Base-by-base conservation (phyloP, 2,113 vertebrate species). In the Salvelinus fontinalis region DNA sequence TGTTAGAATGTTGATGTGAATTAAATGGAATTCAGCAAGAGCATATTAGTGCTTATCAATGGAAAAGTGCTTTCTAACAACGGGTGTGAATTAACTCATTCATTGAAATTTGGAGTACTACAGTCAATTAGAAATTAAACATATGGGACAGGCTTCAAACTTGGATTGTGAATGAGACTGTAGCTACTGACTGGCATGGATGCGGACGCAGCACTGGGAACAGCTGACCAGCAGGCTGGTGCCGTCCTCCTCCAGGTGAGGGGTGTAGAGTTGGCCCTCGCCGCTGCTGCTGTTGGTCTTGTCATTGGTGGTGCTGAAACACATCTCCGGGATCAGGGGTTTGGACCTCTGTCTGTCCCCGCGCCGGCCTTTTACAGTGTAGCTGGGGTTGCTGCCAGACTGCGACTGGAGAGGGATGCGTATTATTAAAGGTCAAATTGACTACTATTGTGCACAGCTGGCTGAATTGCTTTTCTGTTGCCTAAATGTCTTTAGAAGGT, bases 301-400 rank as follows among this genome's bases (percentile, higher is more conserved):
- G 51, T 54, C 51, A 54, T 18, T 54, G 31, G 95, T 95, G 0
- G 95, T 93, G 85, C 96, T 96, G 84, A 99, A 99, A 78, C 98
- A 99, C 97, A 99, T 97, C 89, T 99, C 98, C 20, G 98, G 97
- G 88, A 99, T 97, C 71, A 99, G 89, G 0, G 97, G 98, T 84
- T 94, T 97, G 74, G 95, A 97, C 93, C 95, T 94, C 75, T 95
- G 93, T 8, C 48, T 71, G 8, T 83, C 86, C 24, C 75, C 75
- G 4, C 66, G 75, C 48, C 48, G 90, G 54, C 84, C 83, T 71
- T 81, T 75, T 76, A 87, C 83, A 20, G 83, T 88, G 73, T 79
- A 86, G 2, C 62, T 92, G 88, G 94, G 92, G 31, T 44, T 81
- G 24, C 80, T 78, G 68, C 77, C 82, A 75, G 94, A 93, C 74